Base-by-base conservation (phyloP, 2,888 invertebrate genomes). In the Synanthedon vespiformis region DNA sequence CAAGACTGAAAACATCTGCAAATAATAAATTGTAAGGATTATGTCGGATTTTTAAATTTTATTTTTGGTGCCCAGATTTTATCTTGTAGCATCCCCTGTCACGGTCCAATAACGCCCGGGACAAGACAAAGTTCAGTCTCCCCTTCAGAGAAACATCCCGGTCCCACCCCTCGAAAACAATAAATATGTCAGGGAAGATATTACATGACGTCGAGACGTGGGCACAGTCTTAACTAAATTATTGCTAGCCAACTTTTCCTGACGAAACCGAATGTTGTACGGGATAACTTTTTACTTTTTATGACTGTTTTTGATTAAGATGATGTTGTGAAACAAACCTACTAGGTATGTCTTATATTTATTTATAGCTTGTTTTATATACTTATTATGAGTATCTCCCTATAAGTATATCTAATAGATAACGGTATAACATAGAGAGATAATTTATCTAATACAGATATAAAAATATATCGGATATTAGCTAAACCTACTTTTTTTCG, bases 171-270 rank as follows among this genome's bases (percentile, higher is more conserved):
- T 67, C 60, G 57, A 74, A 68, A 77, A 83, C 84, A 80, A 87
- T 87, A 87, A 87, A 87, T 87, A 83, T 87, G 87, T 85, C 86
- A 85, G 80, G 74, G 68, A 70, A 77, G 79, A 81, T 83, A 85
- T 85, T 80, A 84, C 80, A 79, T 68, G 76, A 73, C 70, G 74
- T 67, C 74, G 72, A 77, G 77, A 73, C 73, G 61, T 58, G 64
- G 66, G 62, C 63, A 62, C 59, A 63, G 63, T 69, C 81, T 77
- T 77, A 77, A 82, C 74, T 84, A 83, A 85, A 85, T 85, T 84
- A 85, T 84, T 81, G 77, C 80, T 68, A 68, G 65, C 76, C 77
- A 81, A 83, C 75, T 82, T 81, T 80, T 66, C 70, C 73, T 77
- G 80, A 82, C 80, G 82, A 86, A 80, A 77, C 80, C 74, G 69